Conservation (phyloP, 2,888 invertebrate species). For the Bombylius major region DNA sequence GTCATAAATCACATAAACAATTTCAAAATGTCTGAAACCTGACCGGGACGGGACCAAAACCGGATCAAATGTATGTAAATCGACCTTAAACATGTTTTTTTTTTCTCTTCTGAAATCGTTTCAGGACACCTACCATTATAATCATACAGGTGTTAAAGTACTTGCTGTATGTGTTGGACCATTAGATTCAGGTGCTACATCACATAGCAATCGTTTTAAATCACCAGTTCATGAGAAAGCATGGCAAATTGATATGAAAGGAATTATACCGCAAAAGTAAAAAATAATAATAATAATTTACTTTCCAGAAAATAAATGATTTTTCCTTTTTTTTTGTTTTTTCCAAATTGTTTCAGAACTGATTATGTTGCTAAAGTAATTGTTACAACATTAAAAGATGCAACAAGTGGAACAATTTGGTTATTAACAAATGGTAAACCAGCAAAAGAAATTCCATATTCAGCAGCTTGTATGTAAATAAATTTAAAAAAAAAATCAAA, state of each 20-base stretch:
- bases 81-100: too few species aligned
- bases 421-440: conserved; percentile 54
- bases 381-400: conserved; percentile 51
- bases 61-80: too few species aligned
- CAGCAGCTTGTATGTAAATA: conserved; percentile 13
- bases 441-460: conserved; percentile 40
- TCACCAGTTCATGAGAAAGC: conserved; percentile 60
- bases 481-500: background rate
- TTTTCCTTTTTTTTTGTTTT: conserved; percentile 24
- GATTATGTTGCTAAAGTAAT: conserved; percentile 57
- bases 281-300: background rate
- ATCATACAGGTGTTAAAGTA: conserved; percentile 56
- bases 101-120: background rate
- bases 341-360: conserved; percentile 37
- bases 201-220: conserved; percentile 56
- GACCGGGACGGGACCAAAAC: too few species aligned
- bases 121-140: conserved; percentile 60
- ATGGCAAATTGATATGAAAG: conserved; percentile 56
- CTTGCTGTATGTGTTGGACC: conserved; percentile 58
- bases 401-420: conserved; percentile 60
- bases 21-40: too few species aligned
- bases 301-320: background rate
- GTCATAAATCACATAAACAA: too few species aligned
- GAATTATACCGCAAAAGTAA: conserved; percentile 51
- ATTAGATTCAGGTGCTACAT: conserved; percentile 52